Evolutionary conservation across 1,140 invertebrate species (phyloP).

Genomic region (Drosophila sucinea): DNA sequence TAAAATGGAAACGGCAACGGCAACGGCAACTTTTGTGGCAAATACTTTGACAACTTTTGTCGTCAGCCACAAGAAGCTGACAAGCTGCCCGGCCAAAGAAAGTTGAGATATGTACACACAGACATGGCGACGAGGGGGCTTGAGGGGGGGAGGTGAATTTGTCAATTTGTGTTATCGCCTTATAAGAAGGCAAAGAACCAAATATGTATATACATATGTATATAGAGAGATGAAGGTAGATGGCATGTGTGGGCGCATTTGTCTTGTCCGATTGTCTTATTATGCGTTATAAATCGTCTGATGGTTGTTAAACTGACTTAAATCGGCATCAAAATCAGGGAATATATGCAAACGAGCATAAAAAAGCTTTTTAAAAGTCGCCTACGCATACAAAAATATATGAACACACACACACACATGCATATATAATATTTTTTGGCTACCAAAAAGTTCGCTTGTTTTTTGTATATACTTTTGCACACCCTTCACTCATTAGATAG

Average conservation of each 20-base stretch:
- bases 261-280: slow-evolving; percentile 60
- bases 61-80: slow-evolving; percentile 40
- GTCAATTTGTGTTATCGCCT: slow-evolving; percentile 71
- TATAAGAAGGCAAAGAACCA: slow-evolving; percentile 32
- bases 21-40: slow-evolving; percentile 62
- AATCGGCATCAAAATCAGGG: slow-evolving; percentile 60
- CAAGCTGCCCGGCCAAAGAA: slow-evolving; percentile 41
- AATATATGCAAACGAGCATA: slow-evolving; percentile 77
- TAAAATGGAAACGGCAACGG: slow-evolving; percentile 29
- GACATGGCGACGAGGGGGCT: not conserved
- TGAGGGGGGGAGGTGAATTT: slow-evolving; percentile 16
- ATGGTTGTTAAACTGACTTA: slow-evolving; percentile 75
- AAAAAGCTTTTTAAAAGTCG: slow-evolving; percentile 72
- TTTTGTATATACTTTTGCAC: not conserved
- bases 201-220: slow-evolving; percentile 4
- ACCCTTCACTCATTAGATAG: not conserved
- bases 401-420: slow-evolving; percentile 29
- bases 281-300: slow-evolving; percentile 68
- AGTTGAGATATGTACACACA: slow-evolving; percentile 23
- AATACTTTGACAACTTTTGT: slow-evolving; percentile 57
- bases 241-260: slow-evolving; percentile 35
- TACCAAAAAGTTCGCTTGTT: slow-evolving; percentile 22
- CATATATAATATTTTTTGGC: slow-evolving; percentile 13
- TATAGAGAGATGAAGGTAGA: slow-evolving; percentile 8
- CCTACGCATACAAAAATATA: slow-evolving; percentile 40